Base-by-base conservation (phyloP, 2,113 vertebrate genomes). In the Cacatua alba region DNA sequence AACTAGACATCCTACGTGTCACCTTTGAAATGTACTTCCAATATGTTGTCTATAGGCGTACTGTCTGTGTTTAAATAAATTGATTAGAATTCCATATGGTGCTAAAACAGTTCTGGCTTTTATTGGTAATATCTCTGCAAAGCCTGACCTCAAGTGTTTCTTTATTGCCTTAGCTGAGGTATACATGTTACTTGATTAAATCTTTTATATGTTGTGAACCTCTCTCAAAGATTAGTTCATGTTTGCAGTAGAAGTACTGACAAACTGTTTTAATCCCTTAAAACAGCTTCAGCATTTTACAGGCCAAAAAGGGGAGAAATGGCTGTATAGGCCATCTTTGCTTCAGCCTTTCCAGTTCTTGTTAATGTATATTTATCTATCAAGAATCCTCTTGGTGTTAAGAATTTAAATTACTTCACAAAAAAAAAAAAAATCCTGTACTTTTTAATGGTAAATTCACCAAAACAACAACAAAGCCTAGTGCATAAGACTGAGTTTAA, bases 21-120 rank as follows among this genome's bases (percentile, higher is more conserved):
- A 64, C 28, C 33, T 68, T 43, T 26, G 17, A 76, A 71, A 76
- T 24, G 18, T 62, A 19, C 13, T 51, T 88, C 20, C 49, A 29
- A 1, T 76, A 8, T 70, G 24, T 49, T 85, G 28, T 26, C 31
- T 78, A 0, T 59, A 51, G 43, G 9, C 10, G 3, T 17, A 16
- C 9, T 18, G 17, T 39, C 17, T 62, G 26, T 35, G 10, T 84
- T 77, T 74, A 70, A 77, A 67, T 35, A 90, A 43, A 31, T 24
- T 31, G 11, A 44, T 29, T 31, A n/a, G 35, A 39, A 0, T 0
- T 53, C 69, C 8, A 0, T 52, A 8, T 24, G 33, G 68, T 13
- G 4, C n/a, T 89, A 51, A 71, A 92, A 53, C 23, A 29, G 5
- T 59, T 82, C 12, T 90, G 78, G 9, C 25, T 85, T 77, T 71